phyloP scores from a whole-genome alignment of 2,113 vertebrate genomes.

The Platycercus adscitus region DNA sequence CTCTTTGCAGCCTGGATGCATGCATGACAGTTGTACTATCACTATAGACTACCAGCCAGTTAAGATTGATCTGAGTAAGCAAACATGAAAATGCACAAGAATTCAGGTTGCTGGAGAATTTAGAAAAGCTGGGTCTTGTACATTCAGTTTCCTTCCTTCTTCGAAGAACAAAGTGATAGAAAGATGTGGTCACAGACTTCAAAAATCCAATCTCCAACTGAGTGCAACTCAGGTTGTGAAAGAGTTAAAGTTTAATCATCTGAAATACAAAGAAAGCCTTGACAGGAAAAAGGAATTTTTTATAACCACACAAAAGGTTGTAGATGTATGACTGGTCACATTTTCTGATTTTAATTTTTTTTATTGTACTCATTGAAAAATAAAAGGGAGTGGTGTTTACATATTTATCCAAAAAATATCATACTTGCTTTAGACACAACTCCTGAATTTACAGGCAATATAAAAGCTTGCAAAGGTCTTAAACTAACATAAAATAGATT shows the following conservation, averaged over 20 bases:
- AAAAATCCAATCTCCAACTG: background rate
- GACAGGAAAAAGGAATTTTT: background rate
- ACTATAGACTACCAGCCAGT: background rate
- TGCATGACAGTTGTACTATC: background rate
- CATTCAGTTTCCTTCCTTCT: background rate
- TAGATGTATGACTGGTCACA: background rate
- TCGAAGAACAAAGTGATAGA: background rate
- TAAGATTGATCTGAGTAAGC: background rate
- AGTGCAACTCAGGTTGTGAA: background rate
- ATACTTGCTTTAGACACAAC: background rate
- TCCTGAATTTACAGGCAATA: background rate
- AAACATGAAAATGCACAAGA: background rate
- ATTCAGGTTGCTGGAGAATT: background rate
- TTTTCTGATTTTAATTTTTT: background rate
- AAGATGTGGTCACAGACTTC: background rate
- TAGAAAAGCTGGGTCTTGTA: background rate
- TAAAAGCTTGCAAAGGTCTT: background rate
- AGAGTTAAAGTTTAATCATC: background rate
- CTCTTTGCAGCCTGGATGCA: background rate
- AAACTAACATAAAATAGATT: background rate
- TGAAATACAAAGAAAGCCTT: background rate
- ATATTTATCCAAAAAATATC: background rate
- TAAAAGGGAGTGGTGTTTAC: background rate
- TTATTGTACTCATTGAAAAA: background rate
- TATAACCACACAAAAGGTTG: background rate